A percentile compares a stretch with the other conserved stretches of the same genome.
Conservation (phyloP, 2,888 invertebrate species). For the Willowsia nigromaculata region DNA sequence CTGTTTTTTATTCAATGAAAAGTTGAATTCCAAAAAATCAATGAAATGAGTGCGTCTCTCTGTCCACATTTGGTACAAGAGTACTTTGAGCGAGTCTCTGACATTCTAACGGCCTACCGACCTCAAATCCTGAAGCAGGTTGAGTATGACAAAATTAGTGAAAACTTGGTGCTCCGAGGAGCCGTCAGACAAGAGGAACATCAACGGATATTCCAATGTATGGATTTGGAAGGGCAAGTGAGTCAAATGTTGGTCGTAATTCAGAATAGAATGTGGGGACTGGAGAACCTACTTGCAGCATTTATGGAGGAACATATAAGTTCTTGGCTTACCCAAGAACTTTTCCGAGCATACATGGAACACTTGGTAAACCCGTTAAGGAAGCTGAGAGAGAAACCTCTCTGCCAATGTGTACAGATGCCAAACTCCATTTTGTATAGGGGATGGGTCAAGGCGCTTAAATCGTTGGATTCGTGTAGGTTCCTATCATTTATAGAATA, state of each 20-base stretch:
- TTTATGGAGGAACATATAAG: conserved; percentile 68
- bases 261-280: conserved; percentile 72
- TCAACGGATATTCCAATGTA: conserved; percentile 53
- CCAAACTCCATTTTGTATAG: conserved; percentile 54
- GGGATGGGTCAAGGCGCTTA: conserved; percentile 58
- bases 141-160: conserved; percentile 63
- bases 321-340: conserved; percentile 67
- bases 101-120: conserved; percentile 69
- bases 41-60: conserved; percentile 56
- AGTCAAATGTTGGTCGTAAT: conserved; percentile 62
- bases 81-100: conserved; percentile 73
- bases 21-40: no score
- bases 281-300: conserved; percentile 68
- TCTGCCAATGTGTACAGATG: conserved; percentile 62
- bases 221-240: conserved; percentile 42
- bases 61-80: conserved; percentile 75
- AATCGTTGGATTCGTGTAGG: conserved; percentile 68
- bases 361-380: conserved; percentile 70
- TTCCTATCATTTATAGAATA: no score
- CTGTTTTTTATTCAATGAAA: background rate
- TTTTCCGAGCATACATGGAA: conserved; percentile 72
- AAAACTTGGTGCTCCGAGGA: conserved; percentile 65
- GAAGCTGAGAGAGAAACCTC: conserved; percentile 52
- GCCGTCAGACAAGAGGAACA: conserved; percentile 64
- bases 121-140: conserved; percentile 74